phyloP scores from a whole-genome alignment of 2,888 invertebrate species.

The Lissocephala sabroskyi region DNA sequence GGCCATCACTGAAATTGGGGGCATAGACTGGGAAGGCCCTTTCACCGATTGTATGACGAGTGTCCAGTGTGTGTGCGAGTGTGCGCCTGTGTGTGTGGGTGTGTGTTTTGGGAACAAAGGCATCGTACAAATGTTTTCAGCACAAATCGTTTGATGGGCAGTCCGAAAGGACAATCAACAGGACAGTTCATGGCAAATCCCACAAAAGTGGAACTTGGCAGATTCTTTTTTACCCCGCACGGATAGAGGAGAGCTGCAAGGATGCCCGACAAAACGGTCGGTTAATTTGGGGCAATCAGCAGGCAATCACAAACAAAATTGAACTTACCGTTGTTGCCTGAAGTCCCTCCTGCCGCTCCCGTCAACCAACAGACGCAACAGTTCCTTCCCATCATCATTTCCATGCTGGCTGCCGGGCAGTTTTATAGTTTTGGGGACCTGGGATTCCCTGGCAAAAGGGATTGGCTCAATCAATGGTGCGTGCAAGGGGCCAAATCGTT shows the following conservation, averaged over 20 bases:
- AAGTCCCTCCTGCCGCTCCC: not conserved
- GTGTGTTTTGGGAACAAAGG: too few relatives aligned
- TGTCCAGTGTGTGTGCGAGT: too few relatives aligned
- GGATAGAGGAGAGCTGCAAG: not conserved
- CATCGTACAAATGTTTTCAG: conserved; percentile 9
- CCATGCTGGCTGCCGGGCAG: conserved; percentile 4
- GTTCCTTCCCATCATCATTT: not conserved
- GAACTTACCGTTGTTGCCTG: conserved; percentile 21
- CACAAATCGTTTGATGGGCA: too few relatives aligned
- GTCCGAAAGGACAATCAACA: conserved; percentile 40
- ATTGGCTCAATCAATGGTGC: conserved; percentile 44
- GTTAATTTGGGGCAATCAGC: conserved; percentile 57
- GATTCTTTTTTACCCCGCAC: not conserved
- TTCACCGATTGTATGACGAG: too few relatives aligned
- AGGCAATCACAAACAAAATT: conserved; percentile 36
- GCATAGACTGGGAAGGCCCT: too few relatives aligned
- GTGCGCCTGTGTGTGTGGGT: too few relatives aligned
- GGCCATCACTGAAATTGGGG: conserved; percentile 11
- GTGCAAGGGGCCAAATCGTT: conserved; percentile 4
- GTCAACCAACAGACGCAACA: not conserved
- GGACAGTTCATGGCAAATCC: not conserved
- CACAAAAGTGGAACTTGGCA: not conserved
- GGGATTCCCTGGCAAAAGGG: conserved; percentile 20
- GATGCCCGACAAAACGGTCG: conserved; percentile 25
- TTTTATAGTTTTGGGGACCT: conserved; percentile 25